Evolutionary conservation across 2,888 invertebrate species (phyloP).

Genomic region (Iselma pallidipennis): DNA sequence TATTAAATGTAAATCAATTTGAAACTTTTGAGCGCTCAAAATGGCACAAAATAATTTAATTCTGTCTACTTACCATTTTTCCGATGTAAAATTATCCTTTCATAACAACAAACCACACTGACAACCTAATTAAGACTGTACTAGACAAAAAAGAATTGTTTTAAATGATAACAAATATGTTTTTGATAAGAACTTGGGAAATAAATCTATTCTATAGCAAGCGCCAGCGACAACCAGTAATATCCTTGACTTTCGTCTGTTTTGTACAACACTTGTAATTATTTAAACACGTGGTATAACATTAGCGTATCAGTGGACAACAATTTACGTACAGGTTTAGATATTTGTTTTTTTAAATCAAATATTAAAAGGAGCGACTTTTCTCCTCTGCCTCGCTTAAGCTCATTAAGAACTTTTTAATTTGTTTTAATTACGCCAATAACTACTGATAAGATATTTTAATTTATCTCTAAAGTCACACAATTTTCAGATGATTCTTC

Average conservation of each 20-base stretch:
- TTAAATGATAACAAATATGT: conserved; percentile 20
- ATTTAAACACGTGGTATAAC: conserved; percentile 45
- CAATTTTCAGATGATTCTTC: neutral
- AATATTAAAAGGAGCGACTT: neutral
- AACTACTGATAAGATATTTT: neutral
- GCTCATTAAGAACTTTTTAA: neutral
- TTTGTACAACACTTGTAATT: conserved; percentile 37
- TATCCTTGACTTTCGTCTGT: conserved; percentile 50
- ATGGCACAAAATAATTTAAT: neutral
- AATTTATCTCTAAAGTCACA: neutral
- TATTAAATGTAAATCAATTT: no score
- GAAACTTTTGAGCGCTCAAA: no score
- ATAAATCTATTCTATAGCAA: conserved; percentile 33
- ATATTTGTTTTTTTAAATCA: neutral
- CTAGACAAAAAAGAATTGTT: conserved; percentile 1
- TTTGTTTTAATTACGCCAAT: neutral
- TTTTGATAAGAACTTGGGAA: conserved; percentile 22
- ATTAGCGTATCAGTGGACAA: conserved; percentile 31
- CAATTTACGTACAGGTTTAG: conserved; percentile 23
- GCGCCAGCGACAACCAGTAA: conserved; percentile 38
- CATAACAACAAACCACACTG: conserved; percentile 14
- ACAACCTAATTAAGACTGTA: conserved; percentile 13
- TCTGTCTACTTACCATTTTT: conserved; percentile 24
- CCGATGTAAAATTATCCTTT: conserved; percentile 8
- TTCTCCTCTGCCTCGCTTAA: neutral